Conservation (phyloP, 2,888 invertebrate genomes). For the Abrostola tripartita region DNA sequence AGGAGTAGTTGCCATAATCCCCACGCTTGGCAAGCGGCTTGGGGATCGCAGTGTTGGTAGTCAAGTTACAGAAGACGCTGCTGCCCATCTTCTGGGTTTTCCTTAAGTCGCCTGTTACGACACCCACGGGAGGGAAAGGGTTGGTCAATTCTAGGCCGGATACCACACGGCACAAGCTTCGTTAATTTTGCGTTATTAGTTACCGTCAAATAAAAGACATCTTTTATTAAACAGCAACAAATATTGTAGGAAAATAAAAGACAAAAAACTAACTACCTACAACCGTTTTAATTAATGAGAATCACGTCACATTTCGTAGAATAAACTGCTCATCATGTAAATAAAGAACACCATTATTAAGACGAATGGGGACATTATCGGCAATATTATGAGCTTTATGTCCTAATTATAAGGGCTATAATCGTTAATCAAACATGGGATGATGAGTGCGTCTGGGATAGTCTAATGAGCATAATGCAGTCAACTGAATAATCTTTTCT, state of each 20-base stretch:
- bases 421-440: slow-evolving; percentile 14
- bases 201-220: too few species aligned
- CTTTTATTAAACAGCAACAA: too few species aligned
- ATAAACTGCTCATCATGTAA: background rate
- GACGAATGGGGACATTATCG: slow-evolving; percentile 13
- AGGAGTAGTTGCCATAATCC: too few species aligned
- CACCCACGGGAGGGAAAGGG: too few species aligned
- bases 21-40: too few species aligned
- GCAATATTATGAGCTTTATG: slow-evolving; percentile 19
- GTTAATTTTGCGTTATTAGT: too few species aligned
- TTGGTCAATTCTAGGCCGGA: too few species aligned
- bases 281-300: background rate
- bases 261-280: background rate
- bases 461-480: slow-evolving; percentile 1
- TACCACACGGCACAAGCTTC: too few species aligned
- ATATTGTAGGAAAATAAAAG: background rate
- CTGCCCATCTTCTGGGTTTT: too few species aligned
- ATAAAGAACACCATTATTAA: slow-evolving; percentile 25
- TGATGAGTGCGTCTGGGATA: slow-evolving; percentile 12
- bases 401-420: slow-evolving; percentile 6
- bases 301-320: background rate
- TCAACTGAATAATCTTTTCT: slow-evolving; percentile 7
- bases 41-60: too few species aligned
- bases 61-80: too few species aligned
- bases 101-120: too few species aligned